A percentile compares a stretch with the other conserved stretches of the same genome.
Conservation (phyloP, 2,113 vertebrate genomes). For the Chlamydotis undulata region DNA sequence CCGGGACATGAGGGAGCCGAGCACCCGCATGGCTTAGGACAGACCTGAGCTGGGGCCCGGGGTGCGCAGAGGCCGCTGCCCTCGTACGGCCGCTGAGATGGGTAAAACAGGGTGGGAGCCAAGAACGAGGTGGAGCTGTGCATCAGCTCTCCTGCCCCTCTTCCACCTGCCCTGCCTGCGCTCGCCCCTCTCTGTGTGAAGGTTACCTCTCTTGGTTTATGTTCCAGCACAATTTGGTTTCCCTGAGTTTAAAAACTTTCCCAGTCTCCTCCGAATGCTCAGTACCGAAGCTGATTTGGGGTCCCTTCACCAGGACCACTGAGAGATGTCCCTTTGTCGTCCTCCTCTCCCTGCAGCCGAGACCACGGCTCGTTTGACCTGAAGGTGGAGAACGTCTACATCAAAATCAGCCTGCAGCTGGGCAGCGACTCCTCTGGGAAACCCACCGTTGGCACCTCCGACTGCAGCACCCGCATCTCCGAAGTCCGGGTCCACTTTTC, state of each 20-base stretch:
- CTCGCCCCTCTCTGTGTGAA: background rate
- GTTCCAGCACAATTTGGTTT: background rate
- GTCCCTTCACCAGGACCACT: background rate
- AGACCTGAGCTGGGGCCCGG: background rate
- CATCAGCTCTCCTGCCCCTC: background rate
- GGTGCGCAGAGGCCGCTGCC: background rate
- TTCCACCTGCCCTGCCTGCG: background rate
- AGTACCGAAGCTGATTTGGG: too few relatives aligned
- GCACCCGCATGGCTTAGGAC: background rate
- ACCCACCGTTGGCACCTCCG: background rate
- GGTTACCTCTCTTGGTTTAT: background rate
- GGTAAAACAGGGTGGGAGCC: background rate
- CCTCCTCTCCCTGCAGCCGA: slow-evolving; percentile 8
- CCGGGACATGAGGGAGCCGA: background rate
- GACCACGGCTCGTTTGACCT: slow-evolving; percentile 15
- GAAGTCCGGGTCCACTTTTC: background rate
- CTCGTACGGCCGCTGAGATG: background rate
- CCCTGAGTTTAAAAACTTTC: background rate
- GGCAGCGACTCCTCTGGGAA: background rate
- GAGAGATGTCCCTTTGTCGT: background rate
- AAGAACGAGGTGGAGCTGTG: background rate
- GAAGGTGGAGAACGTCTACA: background rate
- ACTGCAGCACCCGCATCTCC: slow-evolving; percentile 31
- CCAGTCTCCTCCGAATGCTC: background rate
- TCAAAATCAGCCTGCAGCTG: slow-evolving; percentile 16